phyloP scores from a whole-genome alignment of 1,140 invertebrate species.

The Aphidius ervi region DNA sequence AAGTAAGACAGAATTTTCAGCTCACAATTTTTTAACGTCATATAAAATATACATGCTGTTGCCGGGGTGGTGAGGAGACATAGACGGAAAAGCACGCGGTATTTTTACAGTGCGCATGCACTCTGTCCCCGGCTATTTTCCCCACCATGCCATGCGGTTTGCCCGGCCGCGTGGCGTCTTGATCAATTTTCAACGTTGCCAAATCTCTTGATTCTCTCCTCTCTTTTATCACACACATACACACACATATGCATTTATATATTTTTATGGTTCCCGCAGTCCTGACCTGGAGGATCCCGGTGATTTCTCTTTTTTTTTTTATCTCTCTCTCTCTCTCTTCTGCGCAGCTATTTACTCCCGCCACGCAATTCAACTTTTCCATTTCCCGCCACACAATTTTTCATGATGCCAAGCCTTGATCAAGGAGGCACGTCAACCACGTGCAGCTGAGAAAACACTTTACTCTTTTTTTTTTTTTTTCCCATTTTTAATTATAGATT shows the following conservation, averaged over 20 bases:
- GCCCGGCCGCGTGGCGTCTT: conserved; percentile 50
- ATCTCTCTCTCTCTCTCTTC: conserved; percentile 5
- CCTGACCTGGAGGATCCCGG: conserved; percentile 34
- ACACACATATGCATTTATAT: not conserved
- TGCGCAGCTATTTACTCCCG: not conserved
- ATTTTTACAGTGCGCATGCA: conserved; percentile 39
- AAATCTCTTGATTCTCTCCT: conserved; percentile 18
- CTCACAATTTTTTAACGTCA: not conserved
- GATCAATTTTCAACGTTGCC: conserved; percentile 49
- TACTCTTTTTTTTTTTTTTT: too few relatives aligned
- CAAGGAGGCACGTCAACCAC: too few relatives aligned
- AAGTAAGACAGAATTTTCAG: too few relatives aligned
- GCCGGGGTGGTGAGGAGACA: not conserved
- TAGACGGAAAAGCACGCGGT: conserved; percentile 37
- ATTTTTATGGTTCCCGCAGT: not conserved
- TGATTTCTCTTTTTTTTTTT: conserved; percentile 7
- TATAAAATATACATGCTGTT: not conserved
- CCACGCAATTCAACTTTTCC: not conserved
- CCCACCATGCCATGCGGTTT: conserved; percentile 28
- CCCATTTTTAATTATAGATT: not conserved
- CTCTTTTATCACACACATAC: too few relatives aligned
- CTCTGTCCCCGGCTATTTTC: conserved; percentile 39
- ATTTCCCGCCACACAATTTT: not conserved
- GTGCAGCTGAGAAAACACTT: too few relatives aligned
- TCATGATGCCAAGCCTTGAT: too few relatives aligned